Evolutionary conservation across 1,140 invertebrate species (phyloP), one percentile per base, ranked within the genome.

Genomic region (Archegozetes longisetosus): DNA sequence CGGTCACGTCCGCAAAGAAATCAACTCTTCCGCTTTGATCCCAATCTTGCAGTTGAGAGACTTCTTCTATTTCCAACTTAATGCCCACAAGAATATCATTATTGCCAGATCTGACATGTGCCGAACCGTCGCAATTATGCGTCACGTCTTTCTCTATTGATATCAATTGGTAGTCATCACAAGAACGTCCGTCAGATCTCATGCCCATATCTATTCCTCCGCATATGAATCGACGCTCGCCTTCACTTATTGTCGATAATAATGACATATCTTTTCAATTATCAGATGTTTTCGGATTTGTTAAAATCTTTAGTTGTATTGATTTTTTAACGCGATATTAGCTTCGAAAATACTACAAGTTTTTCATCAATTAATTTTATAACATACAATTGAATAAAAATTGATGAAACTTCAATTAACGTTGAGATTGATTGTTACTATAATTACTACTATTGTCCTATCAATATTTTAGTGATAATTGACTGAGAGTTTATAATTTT

Each of bases 61-160:
- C 88, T 53, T 76, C 73, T 71, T 88, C 88, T 58, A 95, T 79
- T 75, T 96, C 91, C 60, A 88, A 82, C 79, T 95, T 96, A 0
- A 95, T 81, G 40, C 87, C 88, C 50, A 93, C 89, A 27, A 96
- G 74, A 56, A 96, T 79, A 73, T 96, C 91, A 24, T 46, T 51
- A 58, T 64, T 64, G 65, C 74, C 74, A 63, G 93, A 75, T 55
- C 85, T 75, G 28, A 95, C 72, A 65, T 88, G 77, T 1, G 89
- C 83, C 12, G 90, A 95, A 0, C 92, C 91, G 78, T 84, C 88
- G 14, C 90, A 85, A 74, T 88, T 88, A 40, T 83, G 82, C 22
- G 95, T 83, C 40, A 93, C 75, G 72, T 85, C 84, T 25, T 86
- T 88, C 77, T 95, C 90, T 26, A 96, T 70, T 72, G 93, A 88